A percentile compares a stretch with the other conserved stretches of the same genome.
phyloP scores from a whole-genome alignment of 1,140 invertebrate genomes.

The Drosophila pectinifera region DNA sequence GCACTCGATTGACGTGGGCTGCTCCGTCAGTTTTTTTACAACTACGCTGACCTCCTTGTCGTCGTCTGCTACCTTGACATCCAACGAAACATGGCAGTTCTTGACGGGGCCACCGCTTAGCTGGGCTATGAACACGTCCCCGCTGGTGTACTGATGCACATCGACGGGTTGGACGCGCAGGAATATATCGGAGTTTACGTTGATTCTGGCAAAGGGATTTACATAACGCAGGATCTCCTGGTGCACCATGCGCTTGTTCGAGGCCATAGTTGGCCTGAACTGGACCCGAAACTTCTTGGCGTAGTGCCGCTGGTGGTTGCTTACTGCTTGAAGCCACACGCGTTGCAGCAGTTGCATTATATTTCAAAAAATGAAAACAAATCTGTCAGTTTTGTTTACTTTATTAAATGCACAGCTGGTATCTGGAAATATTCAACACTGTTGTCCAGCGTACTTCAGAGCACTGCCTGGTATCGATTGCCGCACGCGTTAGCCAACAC shows the following conservation, averaged over 20 bases:
- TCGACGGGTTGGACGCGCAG: constrained; percentile 63
- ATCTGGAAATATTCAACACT: constrained; percentile 31
- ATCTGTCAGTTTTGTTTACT: constrained; percentile 13
- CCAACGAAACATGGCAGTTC: constrained; percentile 57
- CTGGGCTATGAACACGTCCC: constrained; percentile 69
- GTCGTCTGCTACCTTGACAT: constrained; percentile 56
- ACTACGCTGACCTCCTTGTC: constrained; percentile 63
- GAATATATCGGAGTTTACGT: constrained; percentile 62
- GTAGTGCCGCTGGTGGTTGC: constrained; percentile 43
- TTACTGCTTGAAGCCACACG: constrained; percentile 30
- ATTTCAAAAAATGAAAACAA: not conserved
- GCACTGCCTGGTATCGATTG: constrained; percentile 33
- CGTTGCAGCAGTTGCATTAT: constrained; percentile 63
- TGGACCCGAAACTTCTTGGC: constrained; percentile 45
- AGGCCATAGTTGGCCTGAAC: constrained; percentile 2
- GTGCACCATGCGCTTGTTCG: constrained; percentile 60
- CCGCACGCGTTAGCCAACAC: constrained; percentile 13
- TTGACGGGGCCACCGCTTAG: constrained; percentile 49
- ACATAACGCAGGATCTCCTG: constrained; percentile 72
- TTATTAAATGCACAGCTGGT: constrained; percentile 8
- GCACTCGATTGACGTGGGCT: constrained; percentile 49
- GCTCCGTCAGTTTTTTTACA: constrained; percentile 44
- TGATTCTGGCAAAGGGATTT: constrained; percentile 72
- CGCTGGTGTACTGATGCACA: constrained; percentile 67
- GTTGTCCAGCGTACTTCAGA: constrained; percentile 1